Conservation (phyloP, 2,888 invertebrate genomes). For the Stenodema calcarata region DNA sequence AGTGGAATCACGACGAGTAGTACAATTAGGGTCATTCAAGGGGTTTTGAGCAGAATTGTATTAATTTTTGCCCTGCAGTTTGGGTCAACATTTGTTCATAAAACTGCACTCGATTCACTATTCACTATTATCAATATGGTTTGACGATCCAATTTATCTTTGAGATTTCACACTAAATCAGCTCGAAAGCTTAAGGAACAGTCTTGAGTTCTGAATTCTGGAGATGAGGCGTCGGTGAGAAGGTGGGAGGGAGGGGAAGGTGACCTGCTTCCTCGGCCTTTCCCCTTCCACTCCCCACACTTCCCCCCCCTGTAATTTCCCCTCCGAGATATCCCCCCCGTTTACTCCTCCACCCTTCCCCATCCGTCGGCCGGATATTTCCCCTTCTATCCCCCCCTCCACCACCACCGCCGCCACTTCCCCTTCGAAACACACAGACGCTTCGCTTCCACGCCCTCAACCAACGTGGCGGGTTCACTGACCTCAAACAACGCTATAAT, state of each 20-base stretch:
- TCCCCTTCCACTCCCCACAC: background rate
- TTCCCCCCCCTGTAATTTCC: background rate
- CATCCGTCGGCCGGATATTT: background rate
- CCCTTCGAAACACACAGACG: slow-evolving; percentile 16
- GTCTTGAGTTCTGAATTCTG: background rate
- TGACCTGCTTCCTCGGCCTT: background rate
- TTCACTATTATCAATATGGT: no score
- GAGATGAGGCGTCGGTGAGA: background rate
- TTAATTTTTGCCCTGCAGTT: no score
- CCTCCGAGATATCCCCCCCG: background rate
- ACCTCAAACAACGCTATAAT: slow-evolving; percentile 37
- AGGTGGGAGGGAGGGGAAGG: background rate
- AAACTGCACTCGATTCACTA: no score
- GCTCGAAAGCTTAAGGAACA: no score
- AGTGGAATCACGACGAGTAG: no score
- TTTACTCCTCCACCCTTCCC: background rate
- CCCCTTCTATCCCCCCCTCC: background rate
- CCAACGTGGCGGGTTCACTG: slow-evolving; percentile 19
- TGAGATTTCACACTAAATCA: no score
- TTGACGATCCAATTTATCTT: no score
- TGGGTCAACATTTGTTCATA: no score
- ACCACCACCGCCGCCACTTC: background rate
- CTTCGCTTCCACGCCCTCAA: slow-evolving; percentile 39
- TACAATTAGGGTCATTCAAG: no score
- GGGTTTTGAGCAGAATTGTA: no score